phyloP scores from a whole-genome alignment of 2,797 vertebrate genomes.

The Coluber constrictor region DNA sequence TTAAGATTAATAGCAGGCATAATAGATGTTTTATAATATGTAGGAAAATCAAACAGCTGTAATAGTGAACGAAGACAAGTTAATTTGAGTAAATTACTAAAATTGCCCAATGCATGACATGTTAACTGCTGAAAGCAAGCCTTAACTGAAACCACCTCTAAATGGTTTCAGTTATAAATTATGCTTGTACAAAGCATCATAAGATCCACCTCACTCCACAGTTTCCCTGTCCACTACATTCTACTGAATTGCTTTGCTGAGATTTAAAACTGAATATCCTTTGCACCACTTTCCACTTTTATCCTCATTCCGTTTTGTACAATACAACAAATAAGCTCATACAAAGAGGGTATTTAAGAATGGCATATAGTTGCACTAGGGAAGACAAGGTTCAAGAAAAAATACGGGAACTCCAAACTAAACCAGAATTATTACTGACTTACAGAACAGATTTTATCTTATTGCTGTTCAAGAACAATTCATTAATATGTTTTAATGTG shows the following conservation, averaged over 20 bases:
- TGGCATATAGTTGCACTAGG: not conserved
- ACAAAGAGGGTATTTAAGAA: not conserved
- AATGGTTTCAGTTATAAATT: constrained; percentile 8
- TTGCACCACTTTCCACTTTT: not conserved
- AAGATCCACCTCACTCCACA: not conserved
- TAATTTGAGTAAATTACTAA: constrained; percentile 34
- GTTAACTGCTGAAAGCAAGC: constrained; percentile 8
- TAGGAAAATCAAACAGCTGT: constrained; percentile 3
- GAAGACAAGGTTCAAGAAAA: not conserved
- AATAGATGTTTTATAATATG: constrained; percentile 16
- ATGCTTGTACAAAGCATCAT: not conserved
- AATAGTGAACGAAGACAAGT: constrained; percentile 2
- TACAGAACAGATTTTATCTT: not conserved
- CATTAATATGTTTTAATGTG: not conserved
- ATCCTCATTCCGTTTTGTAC: not conserved
- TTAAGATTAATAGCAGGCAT: constrained; percentile 12
- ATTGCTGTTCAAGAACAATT: not conserved
- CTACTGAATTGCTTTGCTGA: not conserved
- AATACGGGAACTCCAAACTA: not conserved
- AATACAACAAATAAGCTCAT: not conserved
- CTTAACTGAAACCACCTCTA: constrained; percentile 12
- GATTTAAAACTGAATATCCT: not conserved
- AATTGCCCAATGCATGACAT: constrained; percentile 18
- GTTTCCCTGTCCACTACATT: not conserved
- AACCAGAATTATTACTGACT: not conserved